A percentile compares a stretch with the other conserved stretches of the same genome.
phyloP scores from a whole-genome alignment of 2,113 vertebrate species.

The Varanus salvator region DNA sequence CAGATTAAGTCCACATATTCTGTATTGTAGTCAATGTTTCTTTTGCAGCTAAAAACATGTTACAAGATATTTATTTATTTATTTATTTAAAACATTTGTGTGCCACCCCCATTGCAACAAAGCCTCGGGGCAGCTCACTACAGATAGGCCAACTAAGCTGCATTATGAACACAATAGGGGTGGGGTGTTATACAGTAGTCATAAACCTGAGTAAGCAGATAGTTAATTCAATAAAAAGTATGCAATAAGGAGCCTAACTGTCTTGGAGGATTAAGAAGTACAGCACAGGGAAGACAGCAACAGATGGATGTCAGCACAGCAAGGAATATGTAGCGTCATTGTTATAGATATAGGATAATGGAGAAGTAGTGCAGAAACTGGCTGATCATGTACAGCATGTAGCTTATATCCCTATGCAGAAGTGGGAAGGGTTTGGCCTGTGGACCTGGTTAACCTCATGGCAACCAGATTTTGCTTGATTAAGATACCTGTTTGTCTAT shows the following conservation, averaged over 20 bases:
- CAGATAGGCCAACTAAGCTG: not conserved
- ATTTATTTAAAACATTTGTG: no score
- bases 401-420: no score
- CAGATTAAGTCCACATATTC: not conserved
- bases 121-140: no score
- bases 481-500: no score
- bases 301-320: not conserved
- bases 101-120: no score
- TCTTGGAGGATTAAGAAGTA: conserved; percentile 15
- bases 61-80: no score
- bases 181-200: fast-evolving
- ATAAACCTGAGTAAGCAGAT: conserved; percentile 6
- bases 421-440: no score
- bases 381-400: no score
- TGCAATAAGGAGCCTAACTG: conserved; percentile 6
- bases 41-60: not conserved
- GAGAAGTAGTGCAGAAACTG: no score
- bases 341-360: no score
- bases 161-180: not conserved
- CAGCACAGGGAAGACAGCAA: not conserved
- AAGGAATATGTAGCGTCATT: not conserved
- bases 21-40: not conserved
- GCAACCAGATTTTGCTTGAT: no score
- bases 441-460: no score
- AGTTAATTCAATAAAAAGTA: conserved; percentile 13